These are phyloP conservation scores for Picathartes gymnocephalus DNA, from an alignment of 2,113 vertebrate species.

Conservation along the genomic window DNA sequence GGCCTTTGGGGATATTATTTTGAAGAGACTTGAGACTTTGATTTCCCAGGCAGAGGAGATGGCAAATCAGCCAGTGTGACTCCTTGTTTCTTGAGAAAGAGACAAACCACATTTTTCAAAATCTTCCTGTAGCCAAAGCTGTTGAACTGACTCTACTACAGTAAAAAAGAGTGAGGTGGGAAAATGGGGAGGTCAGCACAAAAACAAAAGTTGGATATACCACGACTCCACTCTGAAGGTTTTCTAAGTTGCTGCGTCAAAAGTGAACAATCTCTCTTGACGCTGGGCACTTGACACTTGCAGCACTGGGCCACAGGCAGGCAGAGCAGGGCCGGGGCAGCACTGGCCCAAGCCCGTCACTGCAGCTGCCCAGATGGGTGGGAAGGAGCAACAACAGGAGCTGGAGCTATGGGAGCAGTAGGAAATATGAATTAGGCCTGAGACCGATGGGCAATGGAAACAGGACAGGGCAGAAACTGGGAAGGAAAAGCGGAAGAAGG, in stretches of 20 bases:
- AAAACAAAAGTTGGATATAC: not conserved
- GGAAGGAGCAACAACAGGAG: not conserved
- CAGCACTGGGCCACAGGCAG: too few species aligned
- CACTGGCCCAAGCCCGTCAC: fast-evolving
- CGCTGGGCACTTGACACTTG: too few species aligned
- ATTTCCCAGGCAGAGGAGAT: constrained; percentile 39
- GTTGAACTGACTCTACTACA: not conserved
- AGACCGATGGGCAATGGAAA: not conserved
- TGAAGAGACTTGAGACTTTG: constrained; percentile 40
- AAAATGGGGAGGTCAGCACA: not conserved
- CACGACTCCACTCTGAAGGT: not conserved
- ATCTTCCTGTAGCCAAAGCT: not conserved
- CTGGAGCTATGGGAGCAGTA: not conserved
- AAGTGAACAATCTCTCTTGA: not conserved
- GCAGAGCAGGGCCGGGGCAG: not conserved
- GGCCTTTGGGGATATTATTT: constrained; percentile 53
- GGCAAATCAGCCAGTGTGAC: constrained; percentile 1
- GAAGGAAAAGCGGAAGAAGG: not conserved
- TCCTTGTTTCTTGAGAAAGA: constrained; percentile 32
- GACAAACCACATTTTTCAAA: constrained; percentile 39
- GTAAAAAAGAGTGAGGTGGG: not conserved
- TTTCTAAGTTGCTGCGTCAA: not conserved
- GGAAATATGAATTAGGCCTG: fast-evolving
- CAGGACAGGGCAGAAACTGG: fast-evolving
- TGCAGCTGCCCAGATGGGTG: fast-evolving